Conservation (phyloP, 2,888 invertebrate species). For the Eurytoma adleriae region DNA sequence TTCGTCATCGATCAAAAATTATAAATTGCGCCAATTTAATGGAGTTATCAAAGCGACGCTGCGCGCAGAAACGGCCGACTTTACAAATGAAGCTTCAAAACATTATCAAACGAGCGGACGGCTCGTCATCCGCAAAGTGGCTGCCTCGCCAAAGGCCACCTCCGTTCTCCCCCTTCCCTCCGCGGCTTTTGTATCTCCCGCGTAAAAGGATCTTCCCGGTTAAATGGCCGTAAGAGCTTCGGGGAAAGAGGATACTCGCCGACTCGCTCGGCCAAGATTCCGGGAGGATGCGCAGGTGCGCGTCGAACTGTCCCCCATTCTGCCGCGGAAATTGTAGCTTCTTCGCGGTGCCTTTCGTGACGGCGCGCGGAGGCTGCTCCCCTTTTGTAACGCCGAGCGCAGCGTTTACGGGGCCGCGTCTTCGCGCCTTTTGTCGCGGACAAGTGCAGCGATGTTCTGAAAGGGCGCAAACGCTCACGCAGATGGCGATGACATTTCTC, state of each 20-base stretch:
- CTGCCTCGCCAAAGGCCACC: not conserved
- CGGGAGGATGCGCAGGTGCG: constrained; percentile 56
- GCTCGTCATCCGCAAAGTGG: no score
- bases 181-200: constrained; percentile 58
- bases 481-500: no score
- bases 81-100: no score
- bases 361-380: not conserved
- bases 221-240: constrained; percentile 70
- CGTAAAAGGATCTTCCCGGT: constrained; percentile 69
- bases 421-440: no score
- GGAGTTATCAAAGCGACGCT: no score
- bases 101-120: no score
- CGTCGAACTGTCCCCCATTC: constrained; percentile 15
- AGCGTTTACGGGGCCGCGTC: not conserved
- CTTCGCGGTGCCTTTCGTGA: constrained; percentile 7
- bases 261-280: constrained; percentile 62
- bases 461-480: no score
- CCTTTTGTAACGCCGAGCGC: not conserved
- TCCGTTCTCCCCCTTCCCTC: not conserved
- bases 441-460: no score
- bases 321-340: constrained; percentile 14
- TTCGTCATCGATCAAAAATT: no score
- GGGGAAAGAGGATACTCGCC: constrained; percentile 69
- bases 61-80: no score
- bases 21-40: no score